Conservation (phyloP, 2,113 vertebrate species). For the Anarhynchus alexandrinus region DNA sequence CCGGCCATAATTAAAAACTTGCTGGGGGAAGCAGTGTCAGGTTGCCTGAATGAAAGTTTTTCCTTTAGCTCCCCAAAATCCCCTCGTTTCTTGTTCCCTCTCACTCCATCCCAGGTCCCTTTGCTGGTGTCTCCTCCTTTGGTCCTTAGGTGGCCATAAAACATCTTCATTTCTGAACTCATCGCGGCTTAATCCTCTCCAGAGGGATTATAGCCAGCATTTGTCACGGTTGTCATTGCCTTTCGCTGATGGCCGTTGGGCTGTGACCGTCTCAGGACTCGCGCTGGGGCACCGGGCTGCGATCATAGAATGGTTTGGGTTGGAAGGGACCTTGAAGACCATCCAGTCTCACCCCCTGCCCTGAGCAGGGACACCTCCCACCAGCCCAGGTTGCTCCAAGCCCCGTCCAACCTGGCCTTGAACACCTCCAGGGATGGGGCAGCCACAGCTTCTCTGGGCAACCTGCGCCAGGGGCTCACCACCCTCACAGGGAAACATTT, state of each 20-base stretch:
- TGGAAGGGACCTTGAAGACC: no score
- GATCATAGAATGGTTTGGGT: no score
- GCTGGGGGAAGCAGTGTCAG: neutral
- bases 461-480: no score
- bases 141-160: neutral
- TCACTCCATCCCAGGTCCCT: neutral
- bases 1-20: constrained; percentile 36
- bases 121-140: neutral
- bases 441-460: no score
- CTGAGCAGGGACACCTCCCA: no score
- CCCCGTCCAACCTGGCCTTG: no score
- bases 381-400: no score
- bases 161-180: neutral
- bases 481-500: no score
- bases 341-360: no score
- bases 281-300: fast-evolving
- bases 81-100: fast-evolving
- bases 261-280: fast-evolving
- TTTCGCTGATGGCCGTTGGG: fast-evolving
- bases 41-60: neutral
- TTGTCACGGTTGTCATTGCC: neutral
- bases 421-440: no score
- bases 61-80: neutral
- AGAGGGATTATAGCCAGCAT: neutral
- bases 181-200: neutral